Percentiles rank a stretch among this genome's conserved stretches.
Conservation (phyloP, 2,113 vertebrate species). For the Pangasianodon hypophthalmus region DNA sequence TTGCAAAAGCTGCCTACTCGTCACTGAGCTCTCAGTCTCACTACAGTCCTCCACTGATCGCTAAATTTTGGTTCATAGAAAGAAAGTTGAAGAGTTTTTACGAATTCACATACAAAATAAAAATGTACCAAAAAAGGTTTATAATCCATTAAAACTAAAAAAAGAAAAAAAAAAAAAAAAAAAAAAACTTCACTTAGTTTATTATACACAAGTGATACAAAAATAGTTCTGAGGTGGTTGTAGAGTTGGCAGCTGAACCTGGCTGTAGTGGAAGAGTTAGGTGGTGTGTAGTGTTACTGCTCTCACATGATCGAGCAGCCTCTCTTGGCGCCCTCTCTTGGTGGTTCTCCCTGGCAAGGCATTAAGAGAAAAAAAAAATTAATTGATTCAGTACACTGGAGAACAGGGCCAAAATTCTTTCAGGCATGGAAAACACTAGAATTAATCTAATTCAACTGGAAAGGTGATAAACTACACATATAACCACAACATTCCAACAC, state of each 20-base stretch:
- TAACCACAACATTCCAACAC: not conserved
- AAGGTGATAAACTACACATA: not conserved
- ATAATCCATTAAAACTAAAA: conserved; percentile 38
- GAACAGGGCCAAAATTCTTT: not conserved
- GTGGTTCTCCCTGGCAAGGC: conserved; percentile 69
- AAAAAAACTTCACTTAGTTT: conserved; percentile 46
- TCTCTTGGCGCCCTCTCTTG: conserved; percentile 59
- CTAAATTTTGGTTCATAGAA: conserved; percentile 56
- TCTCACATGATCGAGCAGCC: conserved; percentile 85
- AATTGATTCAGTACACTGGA: not conserved
- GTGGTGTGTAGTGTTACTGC: conserved; percentile 56
- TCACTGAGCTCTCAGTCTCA: conserved; percentile 40
- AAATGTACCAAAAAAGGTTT: conserved; percentile 47
- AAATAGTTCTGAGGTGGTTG: conserved; percentile 70
- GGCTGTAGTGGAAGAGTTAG: conserved; percentile 45
- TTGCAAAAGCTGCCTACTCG: conserved; percentile 43
- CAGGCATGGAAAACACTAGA: not conserved
- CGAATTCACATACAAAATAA: conserved; percentile 48
- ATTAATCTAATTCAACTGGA: not conserved
- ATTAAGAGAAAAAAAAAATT: not conserved
- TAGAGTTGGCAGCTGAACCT: conserved; percentile 67
- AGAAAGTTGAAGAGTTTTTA: conserved; percentile 29
- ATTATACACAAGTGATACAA: conserved; percentile 51
- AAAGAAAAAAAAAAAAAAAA: conserved; percentile 22
- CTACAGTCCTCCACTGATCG: conserved; percentile 29